Base-by-base conservation (phyloP, 2,797 vertebrate genomes). In the Eremophila alpestris region DNA sequence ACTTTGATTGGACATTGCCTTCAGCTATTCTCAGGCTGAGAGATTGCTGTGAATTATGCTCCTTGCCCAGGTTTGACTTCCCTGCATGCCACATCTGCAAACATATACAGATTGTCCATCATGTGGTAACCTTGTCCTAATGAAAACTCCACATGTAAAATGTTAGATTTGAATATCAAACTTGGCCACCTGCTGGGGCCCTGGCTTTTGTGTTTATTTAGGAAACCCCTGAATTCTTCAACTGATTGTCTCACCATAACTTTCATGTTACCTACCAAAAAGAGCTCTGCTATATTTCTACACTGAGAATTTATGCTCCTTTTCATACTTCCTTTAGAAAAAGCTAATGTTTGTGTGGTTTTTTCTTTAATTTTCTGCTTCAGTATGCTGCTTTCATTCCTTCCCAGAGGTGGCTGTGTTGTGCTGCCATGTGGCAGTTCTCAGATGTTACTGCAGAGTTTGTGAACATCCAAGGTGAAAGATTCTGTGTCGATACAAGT, bases 1-100 rank as follows among this genome's bases (percentile, higher is more conserved):
- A 95, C 98, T 98, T 98, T 98, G 98, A 98, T 98, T 98, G 98
- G 98, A 97, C 97, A 96, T 98, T 88, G 98, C 98, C 98, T 97
- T 98, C 96, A 98, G 98, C 98, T 91, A 96, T 97, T 91, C 92
- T 97, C 36, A 32, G 92, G 97, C 97, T 94, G 74, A 68, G 96
- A 97, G 97, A 97, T 98, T 97, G 98, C 97, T 98, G 95, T 97
- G 96, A 97, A 97, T 98, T 97, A 96, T 82, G 90, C 86, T 97
- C 80, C 92, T 93, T 87, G 84, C 62, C 36, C 71, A 97, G 95
- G 89, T 97, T 92, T 97, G 96, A 95, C 73, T 95, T 93, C 96
- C 93, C 73, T 58, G 64, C 88, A 87, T 83, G 88, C 96, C 96
- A 97, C 97, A 98, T 98, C 97, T 98, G 97, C 97, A 97, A 90